These are phyloP conservation scores for Lamproptera curius DNA, from an alignment of 2,888 invertebrate species.

Conservation along the genomic window DNA sequence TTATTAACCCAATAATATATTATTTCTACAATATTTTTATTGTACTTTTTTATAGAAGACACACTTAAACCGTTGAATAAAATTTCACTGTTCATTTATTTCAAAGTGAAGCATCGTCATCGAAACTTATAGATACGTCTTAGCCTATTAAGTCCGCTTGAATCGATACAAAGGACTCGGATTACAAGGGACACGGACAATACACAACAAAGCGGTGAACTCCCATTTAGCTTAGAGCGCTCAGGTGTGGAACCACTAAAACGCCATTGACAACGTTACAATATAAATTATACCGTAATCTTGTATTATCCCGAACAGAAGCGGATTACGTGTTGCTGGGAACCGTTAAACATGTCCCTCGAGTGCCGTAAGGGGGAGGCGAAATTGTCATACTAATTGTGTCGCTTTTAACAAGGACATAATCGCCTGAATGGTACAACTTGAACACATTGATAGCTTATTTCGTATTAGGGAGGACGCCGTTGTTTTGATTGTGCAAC, in stretches of 20 bases:
- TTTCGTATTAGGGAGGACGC: too few species aligned
- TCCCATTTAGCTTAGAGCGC: constrained; percentile 28
- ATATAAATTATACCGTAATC: not conserved
- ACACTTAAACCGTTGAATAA: too few species aligned
- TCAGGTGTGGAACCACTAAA: constrained; percentile 23
- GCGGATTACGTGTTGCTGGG: not conserved
- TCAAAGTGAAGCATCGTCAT: too few species aligned
- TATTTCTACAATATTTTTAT: too few species aligned
- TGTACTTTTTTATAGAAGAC: too few species aligned
- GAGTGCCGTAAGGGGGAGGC: not conserved
- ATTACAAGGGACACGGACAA: constrained; percentile 28
- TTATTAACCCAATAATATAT: too few species aligned
- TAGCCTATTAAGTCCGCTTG: constrained; percentile 2
- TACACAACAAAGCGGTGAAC: constrained; percentile 17
- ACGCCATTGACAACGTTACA: not conserved
- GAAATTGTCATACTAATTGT: not conserved
- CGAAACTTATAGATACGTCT: not conserved
- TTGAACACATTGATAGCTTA: too few species aligned
- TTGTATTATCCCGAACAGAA: not conserved
- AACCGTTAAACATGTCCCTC: not conserved
- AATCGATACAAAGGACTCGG: constrained; percentile 23
- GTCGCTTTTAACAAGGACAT: not conserved
- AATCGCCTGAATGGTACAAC: not conserved
- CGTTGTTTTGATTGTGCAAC: too few species aligned
- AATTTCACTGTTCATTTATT: too few species aligned